Evolutionary conservation across 2,797 vertebrate genomes (phyloP).

Genomic region (Thripadectes ignobilis): DNA sequence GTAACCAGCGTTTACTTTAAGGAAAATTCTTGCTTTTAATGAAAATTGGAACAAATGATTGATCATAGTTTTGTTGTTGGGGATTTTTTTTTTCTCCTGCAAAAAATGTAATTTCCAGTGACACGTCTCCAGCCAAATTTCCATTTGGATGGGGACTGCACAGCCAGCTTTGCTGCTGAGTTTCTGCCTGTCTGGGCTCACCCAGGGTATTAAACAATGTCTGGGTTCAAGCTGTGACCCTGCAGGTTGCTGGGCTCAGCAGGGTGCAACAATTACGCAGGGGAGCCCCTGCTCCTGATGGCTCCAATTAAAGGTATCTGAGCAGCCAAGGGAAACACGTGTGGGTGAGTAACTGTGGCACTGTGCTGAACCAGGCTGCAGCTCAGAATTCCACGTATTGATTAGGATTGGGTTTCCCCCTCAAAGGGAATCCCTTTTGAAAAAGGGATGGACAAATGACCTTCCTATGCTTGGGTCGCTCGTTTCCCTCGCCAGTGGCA

Average conservation of each 20-base stretch:
- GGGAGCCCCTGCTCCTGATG: neutral
- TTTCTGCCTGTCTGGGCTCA: neutral
- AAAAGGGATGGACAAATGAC: neutral
- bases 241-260: neutral
- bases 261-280: neutral
- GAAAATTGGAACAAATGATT: constrained; percentile 1
- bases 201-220: neutral
- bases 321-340: fast-evolving
- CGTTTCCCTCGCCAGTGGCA: fast-evolving
- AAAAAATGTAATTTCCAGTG: neutral
- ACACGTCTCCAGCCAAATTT: neutral
- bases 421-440: neutral
- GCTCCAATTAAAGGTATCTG: neutral
- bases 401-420: fast-evolving
- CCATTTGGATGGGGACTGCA: neutral
- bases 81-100: fast-evolving
- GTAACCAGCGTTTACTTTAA: constrained; percentile 12
- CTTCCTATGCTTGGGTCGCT: fast-evolving
- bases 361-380: neutral
- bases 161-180: neutral
- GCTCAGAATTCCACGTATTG: neutral
- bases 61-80: neutral
- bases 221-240: neutral
- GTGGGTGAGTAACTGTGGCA: fast-evolving
- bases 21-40: constrained; percentile 22